phyloP scores from a whole-genome alignment of 2,888 invertebrate species.

The Cantharis rustica region DNA sequence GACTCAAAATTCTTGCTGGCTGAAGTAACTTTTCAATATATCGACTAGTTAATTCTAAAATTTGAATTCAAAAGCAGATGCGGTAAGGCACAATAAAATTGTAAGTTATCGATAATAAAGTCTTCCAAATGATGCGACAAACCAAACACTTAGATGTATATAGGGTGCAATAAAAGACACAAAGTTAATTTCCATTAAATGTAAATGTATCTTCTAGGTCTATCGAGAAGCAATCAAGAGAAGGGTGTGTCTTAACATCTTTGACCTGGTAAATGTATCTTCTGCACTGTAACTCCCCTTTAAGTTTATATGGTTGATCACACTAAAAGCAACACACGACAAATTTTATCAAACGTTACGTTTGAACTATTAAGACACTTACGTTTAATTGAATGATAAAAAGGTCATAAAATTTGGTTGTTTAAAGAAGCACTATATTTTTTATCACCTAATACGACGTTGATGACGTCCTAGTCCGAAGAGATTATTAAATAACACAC shows the following conservation, averaged over 20 bases:
- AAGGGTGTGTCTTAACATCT: slow-evolving; percentile 18
- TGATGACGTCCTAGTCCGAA: neutral
- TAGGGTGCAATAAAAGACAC: neutral
- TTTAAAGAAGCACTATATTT: neutral
- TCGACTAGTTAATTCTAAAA: neutral
- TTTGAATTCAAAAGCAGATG: neutral
- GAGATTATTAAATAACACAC: neutral
- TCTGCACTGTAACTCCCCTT: slow-evolving; percentile 7
- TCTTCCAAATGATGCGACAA: neutral
- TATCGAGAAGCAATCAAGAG: slow-evolving; percentile 20
- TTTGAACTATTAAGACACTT: neutral
- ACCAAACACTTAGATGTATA: neutral
- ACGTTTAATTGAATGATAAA: neutral
- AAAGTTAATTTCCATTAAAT: slow-evolving; percentile 22
- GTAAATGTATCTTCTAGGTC: slow-evolving; percentile 15
- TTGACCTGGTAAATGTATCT: slow-evolving; percentile 15
- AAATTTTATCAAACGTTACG: neutral
- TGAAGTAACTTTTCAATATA: neutral
- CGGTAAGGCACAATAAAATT: neutral
- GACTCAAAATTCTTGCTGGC: neutral
- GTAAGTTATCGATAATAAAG: neutral
- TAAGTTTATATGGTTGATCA: slow-evolving; percentile 17
- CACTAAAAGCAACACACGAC: slow-evolving; percentile 16
- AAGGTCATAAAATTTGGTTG: neutral
- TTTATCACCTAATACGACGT: neutral